A percentile compares a stretch with the other conserved stretches of the same genome.
Evolutionary conservation across 2,888 invertebrate species (phyloP).

Genomic region (Hirudinaria manillensis): DNA sequence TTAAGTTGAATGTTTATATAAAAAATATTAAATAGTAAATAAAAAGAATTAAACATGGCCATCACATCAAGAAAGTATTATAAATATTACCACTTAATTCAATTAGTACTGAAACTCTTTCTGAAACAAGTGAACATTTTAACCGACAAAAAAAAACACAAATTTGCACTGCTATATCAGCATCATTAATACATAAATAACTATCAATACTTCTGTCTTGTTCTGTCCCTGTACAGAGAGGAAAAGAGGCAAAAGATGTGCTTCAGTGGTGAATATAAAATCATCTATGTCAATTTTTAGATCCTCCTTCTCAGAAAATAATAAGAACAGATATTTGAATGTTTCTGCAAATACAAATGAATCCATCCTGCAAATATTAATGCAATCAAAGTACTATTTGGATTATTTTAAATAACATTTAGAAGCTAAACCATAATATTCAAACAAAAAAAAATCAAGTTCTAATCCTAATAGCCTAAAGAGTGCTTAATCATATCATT

Average conservation of each 20-base stretch:
- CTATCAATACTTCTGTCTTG: slow-evolving; percentile 9
- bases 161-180: no score
- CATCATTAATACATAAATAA: not conserved
- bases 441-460: no score
- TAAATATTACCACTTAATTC: no score
- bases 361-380: slow-evolving; percentile 69
- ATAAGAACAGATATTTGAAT: slow-evolving; percentile 87
- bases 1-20: no score
- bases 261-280: slow-evolving; percentile 65
- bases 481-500: no score
- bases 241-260: slow-evolving; percentile 80
- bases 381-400: not conserved
- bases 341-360: slow-evolving; percentile 96
- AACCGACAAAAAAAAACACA: no score
- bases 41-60: no score
- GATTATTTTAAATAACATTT: not conserved
- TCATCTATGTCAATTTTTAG: slow-evolving; percentile 58
- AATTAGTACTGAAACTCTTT: no score
- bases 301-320: slow-evolving; percentile 83
- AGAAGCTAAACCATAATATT: not conserved
- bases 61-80: no score
- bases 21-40: no score
- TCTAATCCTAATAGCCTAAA: no score
- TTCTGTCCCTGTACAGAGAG: slow-evolving; percentile 35
- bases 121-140: no score